phyloP scores from a whole-genome alignment of 2,113 vertebrate species.

The Oreotragus oreotragus region DNA sequence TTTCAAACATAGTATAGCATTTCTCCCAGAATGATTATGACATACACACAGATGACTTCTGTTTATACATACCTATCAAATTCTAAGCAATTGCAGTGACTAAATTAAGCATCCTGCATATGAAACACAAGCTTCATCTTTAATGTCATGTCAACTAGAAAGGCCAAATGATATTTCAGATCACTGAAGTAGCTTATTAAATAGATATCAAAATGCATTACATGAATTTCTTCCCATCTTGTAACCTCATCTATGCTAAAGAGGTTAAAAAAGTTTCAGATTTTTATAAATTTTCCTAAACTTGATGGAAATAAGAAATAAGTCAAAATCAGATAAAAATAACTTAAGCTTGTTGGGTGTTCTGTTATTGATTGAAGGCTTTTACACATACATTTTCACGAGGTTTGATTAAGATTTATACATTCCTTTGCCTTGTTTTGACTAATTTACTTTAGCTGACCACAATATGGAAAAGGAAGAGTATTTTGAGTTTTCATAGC shows the following conservation, averaged over 20 bases:
- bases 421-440: not conserved
- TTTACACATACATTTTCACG: not conserved
- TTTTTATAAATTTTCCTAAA: not conserved
- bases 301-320: not conserved
- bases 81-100: not conserved
- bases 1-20: not conserved
- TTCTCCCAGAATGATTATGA: not conserved
- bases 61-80: conserved; percentile 11
- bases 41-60: not conserved
- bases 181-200: not conserved
- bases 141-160: conserved; percentile 24
- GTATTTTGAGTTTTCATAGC: not conserved
- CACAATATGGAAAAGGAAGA: not conserved
- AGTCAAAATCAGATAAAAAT: not conserved
- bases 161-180: conserved; percentile 28
- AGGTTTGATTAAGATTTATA: not conserved
- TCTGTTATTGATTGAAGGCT: not conserved
- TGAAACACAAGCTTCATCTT: conserved; percentile 28
- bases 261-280: not conserved
- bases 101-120: conserved; percentile 25
- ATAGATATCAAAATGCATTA: not conserved
- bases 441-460: not conserved
- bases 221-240: not conserved
- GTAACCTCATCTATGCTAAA: not conserved
- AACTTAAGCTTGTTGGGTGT: not conserved